These are phyloP conservation scores for Sylvilagus floridanus DNA, from an alignment of 2,797 vertebrate genomes.

Conservation along the genomic window DNA sequence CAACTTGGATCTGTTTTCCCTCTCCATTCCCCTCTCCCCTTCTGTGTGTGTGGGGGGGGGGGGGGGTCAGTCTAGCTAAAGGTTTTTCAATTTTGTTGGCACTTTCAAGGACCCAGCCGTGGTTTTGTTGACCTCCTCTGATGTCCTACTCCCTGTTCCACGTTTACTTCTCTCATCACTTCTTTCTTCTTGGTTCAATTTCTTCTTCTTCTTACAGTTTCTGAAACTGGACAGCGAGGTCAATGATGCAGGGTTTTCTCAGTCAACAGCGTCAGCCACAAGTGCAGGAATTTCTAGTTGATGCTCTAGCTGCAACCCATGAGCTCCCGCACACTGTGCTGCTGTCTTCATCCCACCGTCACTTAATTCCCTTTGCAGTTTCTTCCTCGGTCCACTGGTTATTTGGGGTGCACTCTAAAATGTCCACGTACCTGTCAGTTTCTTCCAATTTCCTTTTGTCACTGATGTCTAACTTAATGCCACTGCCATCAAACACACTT, in stretches of 20 bases:
- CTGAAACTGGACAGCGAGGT: neutral
- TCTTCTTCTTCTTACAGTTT: neutral
- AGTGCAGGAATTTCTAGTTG: no score
- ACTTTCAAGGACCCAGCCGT: neutral
- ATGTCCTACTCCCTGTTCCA: neutral
- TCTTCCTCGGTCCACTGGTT: neutral
- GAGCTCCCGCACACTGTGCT: fast-evolving
- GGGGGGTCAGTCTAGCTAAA: neutral
- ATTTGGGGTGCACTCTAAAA: neutral
- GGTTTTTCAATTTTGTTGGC: neutral
- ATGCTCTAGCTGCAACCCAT: fast-evolving
- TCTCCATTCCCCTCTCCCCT: neutral
- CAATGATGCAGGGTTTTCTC: no score
- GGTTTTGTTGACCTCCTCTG: neutral
- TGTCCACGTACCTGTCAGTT: neutral
- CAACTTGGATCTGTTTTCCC: no score
- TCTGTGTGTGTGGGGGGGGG: no score
- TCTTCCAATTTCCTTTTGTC: neutral
- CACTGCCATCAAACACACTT: fast-evolving
- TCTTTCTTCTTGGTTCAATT: neutral
- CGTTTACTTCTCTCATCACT: neutral
- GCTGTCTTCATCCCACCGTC: neutral
- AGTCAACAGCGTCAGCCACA: no score
- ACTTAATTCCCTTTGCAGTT: neutral
- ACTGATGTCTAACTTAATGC: neutral